Percentiles rank a stretch among this genome's conserved stretches.
Conservation (phyloP, 2,888 invertebrate species). For the Petrolisthes cinctipes region DNA sequence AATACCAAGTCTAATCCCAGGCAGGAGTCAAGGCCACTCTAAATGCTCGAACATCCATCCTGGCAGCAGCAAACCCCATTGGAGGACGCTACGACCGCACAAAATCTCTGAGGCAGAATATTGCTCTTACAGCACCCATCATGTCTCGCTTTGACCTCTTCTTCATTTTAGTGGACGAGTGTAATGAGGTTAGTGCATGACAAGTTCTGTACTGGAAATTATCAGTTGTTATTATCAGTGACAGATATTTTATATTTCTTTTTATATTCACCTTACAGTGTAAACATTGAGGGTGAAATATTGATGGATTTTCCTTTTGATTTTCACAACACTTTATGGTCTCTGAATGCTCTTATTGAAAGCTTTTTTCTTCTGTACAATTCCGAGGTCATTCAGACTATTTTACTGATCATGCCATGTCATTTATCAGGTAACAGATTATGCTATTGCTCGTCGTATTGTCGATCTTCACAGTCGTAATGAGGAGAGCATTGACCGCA, state of each 20-base stretch:
- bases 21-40: slow-evolving; percentile 97
- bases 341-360: no score
- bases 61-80: slow-evolving; percentile 98
- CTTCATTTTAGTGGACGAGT: slow-evolving; percentile 97
- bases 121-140: slow-evolving; percentile 92
- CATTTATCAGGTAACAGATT: slow-evolving; percentile 85
- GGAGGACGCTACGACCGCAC: slow-evolving; percentile 96
- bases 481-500: slow-evolving; percentile 82
- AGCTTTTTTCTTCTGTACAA: no score
- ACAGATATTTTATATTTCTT: background rate
- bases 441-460: slow-evolving; percentile 95
- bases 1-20: slow-evolving; percentile 70
- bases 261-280: background rate
- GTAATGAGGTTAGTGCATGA: slow-evolving; percentile 79
- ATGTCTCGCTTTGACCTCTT: slow-evolving; percentile 99
- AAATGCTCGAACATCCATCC: slow-evolving; percentile 96
- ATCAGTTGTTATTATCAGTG: background rate
- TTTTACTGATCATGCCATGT: background rate
- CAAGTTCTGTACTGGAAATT: background rate
- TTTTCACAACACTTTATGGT: background rate
- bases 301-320: background rate
- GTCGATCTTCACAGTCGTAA: slow-evolving; percentile 92
- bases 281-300: background rate
- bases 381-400: background rate
- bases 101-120: slow-evolving; percentile 94